Evolutionary conservation across 2,888 invertebrate genomes (phyloP), one percentile per base, ranked within the genome.

Genomic region (Conomelus anceps): DNA sequence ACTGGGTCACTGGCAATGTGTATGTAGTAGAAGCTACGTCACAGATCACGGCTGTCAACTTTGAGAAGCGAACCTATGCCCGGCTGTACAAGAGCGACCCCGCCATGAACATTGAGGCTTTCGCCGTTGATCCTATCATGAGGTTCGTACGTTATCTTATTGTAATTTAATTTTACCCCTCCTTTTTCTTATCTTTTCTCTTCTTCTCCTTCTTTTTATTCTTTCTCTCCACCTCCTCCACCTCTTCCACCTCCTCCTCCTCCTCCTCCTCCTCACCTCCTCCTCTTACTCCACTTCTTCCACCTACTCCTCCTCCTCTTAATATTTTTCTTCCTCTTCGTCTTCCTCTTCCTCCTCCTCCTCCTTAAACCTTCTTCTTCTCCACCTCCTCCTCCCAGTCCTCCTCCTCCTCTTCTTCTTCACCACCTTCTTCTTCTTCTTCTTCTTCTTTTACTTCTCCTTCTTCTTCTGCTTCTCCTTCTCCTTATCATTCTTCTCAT

Each of bases 1-100:
- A 97, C 92, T 97, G 97, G 97, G 93, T 96, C 23, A 96, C 96
- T 0, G 94, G 95, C 17, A 96, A 96, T 92, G 94, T 96, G 0
- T 97, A 97, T 92, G 96, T 95, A 91, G 94, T 95, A 89, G 95
- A 95, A 85, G 90, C 91, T 34, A 90, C 90, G 3, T 89, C 91
- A 22, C 88, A 90, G 0, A 93, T 94, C 85, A 92, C 92, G 90
- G 92, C 92, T 0, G 96, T 96, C 91, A 94, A 95, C 90, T 93
- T 96, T 88, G 92, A 92, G 1, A 93, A 92, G 90, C 93, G 94
- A 91, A 93, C 93, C 22, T 96, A 96, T 90, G 95, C 95, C 0
- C 92, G 91, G 13, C 91, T 97, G 17, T 93, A 95, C 85, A 93
- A 93, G 85, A 92, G 95, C 0, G 94, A 95, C 17, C 91, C 93